Evolutionary conservation across 2,113 vertebrate species (phyloP).

Genomic region (Alouatta palliata): DNA sequence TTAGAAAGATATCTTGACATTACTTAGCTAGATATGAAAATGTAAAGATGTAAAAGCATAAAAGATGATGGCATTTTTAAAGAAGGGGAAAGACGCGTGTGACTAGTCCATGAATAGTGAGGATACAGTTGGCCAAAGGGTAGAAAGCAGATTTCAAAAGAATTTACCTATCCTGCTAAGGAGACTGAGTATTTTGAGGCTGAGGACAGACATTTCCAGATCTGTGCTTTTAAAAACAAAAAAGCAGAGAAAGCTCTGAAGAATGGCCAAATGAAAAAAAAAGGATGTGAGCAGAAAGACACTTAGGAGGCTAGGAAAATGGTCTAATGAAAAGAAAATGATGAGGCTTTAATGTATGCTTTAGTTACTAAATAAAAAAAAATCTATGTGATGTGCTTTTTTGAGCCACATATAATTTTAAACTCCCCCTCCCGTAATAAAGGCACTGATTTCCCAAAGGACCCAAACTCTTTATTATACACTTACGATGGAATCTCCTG

Average conservation of each 20-base stretch:
- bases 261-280: neutral
- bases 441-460: neutral
- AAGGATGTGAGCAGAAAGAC: neutral
- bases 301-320: neutral
- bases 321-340: neutral
- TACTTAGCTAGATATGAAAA: neutral
- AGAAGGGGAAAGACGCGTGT: neutral
- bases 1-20: neutral
- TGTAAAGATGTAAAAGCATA: neutral
- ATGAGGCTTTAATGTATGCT: neutral
- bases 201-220: neutral
- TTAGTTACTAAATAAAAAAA: slow-evolving; percentile 33
- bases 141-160: neutral
- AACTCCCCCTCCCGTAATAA: neutral
- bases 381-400: neutral
- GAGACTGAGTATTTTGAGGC: neutral
- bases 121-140: neutral
- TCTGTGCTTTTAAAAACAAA: slow-evolving; percentile 19
- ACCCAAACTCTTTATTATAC: neutral
- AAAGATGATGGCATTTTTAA: neutral
- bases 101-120: neutral
- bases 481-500: neutral
- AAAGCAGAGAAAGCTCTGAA: neutral
- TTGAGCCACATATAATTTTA: neutral
- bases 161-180: neutral